A percentile compares a stretch with the other conserved stretches of the same genome.
These are phyloP conservation scores for Micronisus gabar DNA, from an alignment of 2,113 vertebrate genomes.

Conservation along the genomic window DNA sequence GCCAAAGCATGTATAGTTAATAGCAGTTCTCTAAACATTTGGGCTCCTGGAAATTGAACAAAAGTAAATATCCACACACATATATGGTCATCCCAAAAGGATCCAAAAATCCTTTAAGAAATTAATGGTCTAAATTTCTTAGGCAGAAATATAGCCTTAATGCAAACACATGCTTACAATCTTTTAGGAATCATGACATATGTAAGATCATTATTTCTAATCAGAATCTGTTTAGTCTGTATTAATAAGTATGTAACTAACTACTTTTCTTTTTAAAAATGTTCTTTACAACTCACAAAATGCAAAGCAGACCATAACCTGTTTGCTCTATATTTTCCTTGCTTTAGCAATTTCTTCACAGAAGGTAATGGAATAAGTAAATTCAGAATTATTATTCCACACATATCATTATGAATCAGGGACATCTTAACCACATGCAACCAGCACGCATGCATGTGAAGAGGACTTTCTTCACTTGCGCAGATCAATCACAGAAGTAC, in stretches of 20 bases:
- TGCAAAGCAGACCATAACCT: background rate
- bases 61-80: background rate
- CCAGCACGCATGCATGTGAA: background rate
- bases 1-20: background rate
- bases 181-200: background rate
- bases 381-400: background rate
- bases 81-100: background rate
- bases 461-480: background rate
- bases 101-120: background rate
- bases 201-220: background rate
- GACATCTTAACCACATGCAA: background rate
- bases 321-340: background rate
- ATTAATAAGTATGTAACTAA: background rate
- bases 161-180: background rate
- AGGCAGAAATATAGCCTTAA: background rate
- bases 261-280: background rate
- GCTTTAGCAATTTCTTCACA: background rate
- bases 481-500: background rate
- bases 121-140: background rate
- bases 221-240: background rate
- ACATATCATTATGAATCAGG: background rate
- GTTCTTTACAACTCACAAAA: background rate
- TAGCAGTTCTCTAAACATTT: background rate
- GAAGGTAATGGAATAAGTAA: background rate
- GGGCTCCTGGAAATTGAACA: background rate